phyloP scores from a whole-genome alignment of 2,113 vertebrate species.

The Archilochus colubris region DNA sequence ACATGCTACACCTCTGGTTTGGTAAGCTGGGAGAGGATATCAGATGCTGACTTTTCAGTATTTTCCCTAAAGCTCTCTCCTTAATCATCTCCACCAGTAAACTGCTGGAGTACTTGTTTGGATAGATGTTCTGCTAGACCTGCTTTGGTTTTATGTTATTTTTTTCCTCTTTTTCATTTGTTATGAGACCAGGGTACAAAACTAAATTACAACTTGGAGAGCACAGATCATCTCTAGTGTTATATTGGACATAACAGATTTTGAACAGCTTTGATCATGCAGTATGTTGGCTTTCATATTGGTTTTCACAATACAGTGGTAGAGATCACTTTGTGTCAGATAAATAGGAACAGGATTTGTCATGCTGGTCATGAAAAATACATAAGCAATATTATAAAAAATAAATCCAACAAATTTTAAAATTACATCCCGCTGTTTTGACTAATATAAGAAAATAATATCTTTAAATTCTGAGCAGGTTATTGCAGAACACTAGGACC shows the following conservation, averaged over 20 bases:
- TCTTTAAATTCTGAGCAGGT: neutral
- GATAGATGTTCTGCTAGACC: neutral
- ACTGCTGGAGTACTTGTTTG: neutral
- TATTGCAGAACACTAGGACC: neutral
- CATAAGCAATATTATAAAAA: neutral
- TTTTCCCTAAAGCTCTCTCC: neutral
- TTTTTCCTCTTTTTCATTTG: neutral
- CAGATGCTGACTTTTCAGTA: neutral
- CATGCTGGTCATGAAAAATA: neutral
- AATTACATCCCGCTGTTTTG: neutral
- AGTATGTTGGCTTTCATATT: neutral
- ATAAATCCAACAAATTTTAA: neutral
- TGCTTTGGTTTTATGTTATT: neutral
- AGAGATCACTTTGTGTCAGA: neutral
- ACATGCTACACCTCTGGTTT: neutral
- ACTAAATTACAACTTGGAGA: neutral
- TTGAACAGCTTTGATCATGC: neutral
- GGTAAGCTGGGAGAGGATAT: neutral
- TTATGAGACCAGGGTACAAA: neutral
- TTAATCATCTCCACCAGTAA: neutral
- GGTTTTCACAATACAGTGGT: neutral
- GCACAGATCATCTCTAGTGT: neutral
- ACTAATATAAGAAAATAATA: neutral
- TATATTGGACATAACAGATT: neutral
- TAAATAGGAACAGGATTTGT: neutral